Percentiles rank a stretch among this genome's conserved stretches.
These are phyloP conservation scores for Diadema setosum DNA, from an alignment of 35 echinoderm and acorn worm genomes.

Conservation along the genomic window DNA sequence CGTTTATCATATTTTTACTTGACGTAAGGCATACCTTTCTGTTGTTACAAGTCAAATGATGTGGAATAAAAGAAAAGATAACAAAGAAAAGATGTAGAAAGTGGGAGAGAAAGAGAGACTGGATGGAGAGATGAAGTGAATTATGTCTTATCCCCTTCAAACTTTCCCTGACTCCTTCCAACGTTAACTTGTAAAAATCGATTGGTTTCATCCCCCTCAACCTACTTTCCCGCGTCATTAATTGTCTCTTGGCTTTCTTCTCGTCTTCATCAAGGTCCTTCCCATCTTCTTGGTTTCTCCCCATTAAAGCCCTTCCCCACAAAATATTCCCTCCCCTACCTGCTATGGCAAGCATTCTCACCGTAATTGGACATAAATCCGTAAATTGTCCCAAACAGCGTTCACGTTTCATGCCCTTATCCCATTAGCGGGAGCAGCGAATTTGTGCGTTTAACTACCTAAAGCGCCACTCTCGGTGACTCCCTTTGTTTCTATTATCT, in stretches of 20 bases:
- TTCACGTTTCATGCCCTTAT: background rate
- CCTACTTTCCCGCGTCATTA: background rate
- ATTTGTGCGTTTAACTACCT: no score
- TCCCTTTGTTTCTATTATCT: background rate
- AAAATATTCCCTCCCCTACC: background rate
- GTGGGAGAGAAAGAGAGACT: background rate
- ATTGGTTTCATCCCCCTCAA: background rate
- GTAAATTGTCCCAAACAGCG: constrained; percentile 5
- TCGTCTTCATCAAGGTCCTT: background rate
- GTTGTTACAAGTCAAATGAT: background rate
- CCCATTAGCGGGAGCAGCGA: background rate
- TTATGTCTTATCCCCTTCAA: background rate
- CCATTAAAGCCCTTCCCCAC: background rate
- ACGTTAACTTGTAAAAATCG: background rate
- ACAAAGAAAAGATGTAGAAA: background rate
- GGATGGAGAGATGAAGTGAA: background rate
- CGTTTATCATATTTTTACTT: background rate
- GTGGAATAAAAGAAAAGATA: background rate
- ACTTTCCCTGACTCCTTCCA: background rate
- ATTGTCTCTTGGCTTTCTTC: background rate
- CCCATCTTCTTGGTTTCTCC: background rate
- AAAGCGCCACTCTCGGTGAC: background rate
- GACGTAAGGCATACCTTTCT: background rate
- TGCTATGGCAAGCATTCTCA: background rate
- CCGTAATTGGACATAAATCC: background rate